Conservation (phyloP, 1,140 invertebrate species). For the Hydropsyche tenuis region DNA sequence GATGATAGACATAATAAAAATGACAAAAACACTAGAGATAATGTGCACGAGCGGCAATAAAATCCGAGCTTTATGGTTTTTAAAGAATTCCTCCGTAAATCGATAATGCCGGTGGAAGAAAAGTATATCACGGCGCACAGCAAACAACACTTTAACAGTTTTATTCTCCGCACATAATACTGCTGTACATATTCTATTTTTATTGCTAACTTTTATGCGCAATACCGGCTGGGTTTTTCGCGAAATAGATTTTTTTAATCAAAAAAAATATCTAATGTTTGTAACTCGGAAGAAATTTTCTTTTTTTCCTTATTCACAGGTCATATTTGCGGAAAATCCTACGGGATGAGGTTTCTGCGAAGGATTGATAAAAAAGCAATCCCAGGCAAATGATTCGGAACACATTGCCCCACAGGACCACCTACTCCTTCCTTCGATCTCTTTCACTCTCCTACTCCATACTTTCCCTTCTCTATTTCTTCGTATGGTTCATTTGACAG, state of each 20-base stretch:
- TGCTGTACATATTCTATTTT: not conserved
- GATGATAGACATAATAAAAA: constrained; percentile 22
- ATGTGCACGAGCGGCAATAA: constrained; percentile 2
- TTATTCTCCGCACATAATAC: not conserved
- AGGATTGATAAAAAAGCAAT: constrained; percentile 36
- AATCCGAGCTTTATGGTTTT: constrained; percentile 15
- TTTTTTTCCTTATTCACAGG: not conserved
- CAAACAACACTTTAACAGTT: constrained; percentile 2
- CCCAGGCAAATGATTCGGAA: constrained; percentile 33
- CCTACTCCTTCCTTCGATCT: not conserved
- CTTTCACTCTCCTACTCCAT: not conserved
- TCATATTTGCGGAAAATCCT: constrained; percentile 26
- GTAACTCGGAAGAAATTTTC: too few relatives aligned
- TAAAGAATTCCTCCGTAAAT: constrained; percentile 1
- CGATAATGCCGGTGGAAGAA: not conserved
- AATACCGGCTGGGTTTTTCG: too few relatives aligned
- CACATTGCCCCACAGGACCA: constrained; percentile 22
- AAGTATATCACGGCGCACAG: not conserved
- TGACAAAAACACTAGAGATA: constrained; percentile 20
- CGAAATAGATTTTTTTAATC: too few relatives aligned
- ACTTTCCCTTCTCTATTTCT: not conserved
- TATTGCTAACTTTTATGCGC: too few relatives aligned
- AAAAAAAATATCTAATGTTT: too few relatives aligned
- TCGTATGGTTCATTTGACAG: constrained; percentile 11
- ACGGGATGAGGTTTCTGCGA: constrained; percentile 20